phyloP scores from a whole-genome alignment of 2,113 vertebrate genomes.

The Dipodomys stephensi region DNA sequence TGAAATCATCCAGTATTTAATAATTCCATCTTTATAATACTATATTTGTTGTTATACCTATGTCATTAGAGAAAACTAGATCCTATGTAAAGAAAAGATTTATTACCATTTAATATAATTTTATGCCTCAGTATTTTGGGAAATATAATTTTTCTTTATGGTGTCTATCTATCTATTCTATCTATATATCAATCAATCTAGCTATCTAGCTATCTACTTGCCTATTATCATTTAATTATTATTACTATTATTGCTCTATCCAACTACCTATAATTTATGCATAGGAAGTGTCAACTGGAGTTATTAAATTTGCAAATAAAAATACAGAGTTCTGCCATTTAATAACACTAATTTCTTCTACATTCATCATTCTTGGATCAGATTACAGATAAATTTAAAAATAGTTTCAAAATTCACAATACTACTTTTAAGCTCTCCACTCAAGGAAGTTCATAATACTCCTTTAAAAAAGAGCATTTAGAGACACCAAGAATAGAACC shows the following conservation, averaged over 20 bases:
- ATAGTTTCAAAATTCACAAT: background rate
- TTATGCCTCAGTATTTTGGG: background rate
- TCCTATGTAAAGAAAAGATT: background rate
- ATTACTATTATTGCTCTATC: no score
- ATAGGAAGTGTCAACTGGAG: background rate
- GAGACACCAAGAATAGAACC: background rate
- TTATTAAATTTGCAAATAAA: background rate
- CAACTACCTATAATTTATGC: no score
- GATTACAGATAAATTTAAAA: background rate
- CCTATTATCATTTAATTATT: no score
- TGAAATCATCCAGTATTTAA: background rate
- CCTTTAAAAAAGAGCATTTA: background rate
- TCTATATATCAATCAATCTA: no score
- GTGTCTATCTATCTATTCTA: background rate
- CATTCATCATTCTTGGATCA: background rate
- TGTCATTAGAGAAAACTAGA: background rate
- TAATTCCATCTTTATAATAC: background rate
- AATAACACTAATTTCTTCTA: constrained; percentile 3
- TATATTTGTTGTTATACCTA: background rate
- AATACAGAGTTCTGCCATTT: background rate
- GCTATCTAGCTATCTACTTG: no score
- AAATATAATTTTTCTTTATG: background rate
- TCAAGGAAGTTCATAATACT: background rate
- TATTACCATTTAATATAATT: background rate
- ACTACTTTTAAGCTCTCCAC: background rate